Percentiles rank a stretch among this genome's conserved stretches.
Evolutionary conservation across 2,888 invertebrate species (phyloP).

Genomic region (Catocala fraxini): DNA sequence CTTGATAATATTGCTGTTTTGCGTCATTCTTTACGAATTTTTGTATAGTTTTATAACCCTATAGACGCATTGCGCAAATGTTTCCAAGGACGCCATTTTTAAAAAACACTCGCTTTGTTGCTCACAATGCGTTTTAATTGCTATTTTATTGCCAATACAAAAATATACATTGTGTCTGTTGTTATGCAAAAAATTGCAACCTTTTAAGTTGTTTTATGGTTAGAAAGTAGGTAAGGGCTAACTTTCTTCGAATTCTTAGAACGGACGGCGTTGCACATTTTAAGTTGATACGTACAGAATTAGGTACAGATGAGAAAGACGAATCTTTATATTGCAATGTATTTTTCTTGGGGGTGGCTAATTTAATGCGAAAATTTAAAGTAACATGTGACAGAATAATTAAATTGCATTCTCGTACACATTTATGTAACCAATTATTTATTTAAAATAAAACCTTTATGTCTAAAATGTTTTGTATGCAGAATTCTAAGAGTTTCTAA

Average conservation of each 20-base stretch:
- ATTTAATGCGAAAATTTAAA: no score
- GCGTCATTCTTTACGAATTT: conserved; percentile 44
- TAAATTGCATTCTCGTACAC: no score
- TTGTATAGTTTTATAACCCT: conserved; percentile 57
- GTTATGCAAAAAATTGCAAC: conserved; percentile 66
- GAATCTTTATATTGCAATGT: no score
- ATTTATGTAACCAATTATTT: no score
- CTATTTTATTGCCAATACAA: conserved; percentile 47
- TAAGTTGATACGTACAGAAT: conserved; percentile 1
- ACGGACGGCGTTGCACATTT: conserved; percentile 9
- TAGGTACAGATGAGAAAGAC: no score
- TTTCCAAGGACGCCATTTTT: conserved; percentile 47
- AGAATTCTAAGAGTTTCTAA: conserved; percentile 20
- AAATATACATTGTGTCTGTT: conserved; percentile 42
- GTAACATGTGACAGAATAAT: no score
- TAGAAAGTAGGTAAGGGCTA: conserved; percentile 66
- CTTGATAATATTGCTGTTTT: conserved; percentile 29
- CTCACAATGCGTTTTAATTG: conserved; percentile 49
- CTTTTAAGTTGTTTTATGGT: conserved; percentile 60
- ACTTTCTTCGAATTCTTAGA: conserved; percentile 51
- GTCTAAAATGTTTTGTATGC: no score
- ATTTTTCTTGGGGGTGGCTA: no score
- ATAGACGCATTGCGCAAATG: conserved; percentile 57
- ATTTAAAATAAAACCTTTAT: no score
- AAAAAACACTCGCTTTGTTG: conserved; percentile 38